These are phyloP conservation scores for Vicugna pacos DNA, from an alignment of 2,113 vertebrate species.

Conservation along the genomic window DNA sequence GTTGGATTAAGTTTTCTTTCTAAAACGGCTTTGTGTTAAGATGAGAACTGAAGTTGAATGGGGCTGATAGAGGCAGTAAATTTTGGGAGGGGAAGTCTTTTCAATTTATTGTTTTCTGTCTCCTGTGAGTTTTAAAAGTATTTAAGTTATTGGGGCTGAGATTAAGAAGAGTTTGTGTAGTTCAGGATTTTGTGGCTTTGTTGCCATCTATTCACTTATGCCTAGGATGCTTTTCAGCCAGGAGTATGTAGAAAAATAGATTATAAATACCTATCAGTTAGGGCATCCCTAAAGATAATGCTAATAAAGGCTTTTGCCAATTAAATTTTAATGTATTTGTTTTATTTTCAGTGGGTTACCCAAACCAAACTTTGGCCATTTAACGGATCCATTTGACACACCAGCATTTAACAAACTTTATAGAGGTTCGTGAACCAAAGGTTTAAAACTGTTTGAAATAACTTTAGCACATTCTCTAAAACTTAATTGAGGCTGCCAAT, in stretches of 20 bases:
- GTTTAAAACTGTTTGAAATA: conserved; percentile 80
- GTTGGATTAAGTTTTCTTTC: conserved; percentile 45
- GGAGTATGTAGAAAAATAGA: conserved; percentile 6
- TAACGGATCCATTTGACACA: conserved; percentile 95
- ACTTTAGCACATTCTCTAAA: conserved; percentile 64
- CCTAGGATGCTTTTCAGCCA: conserved; percentile 23
- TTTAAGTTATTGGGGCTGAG: not conserved
- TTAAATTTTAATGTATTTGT: conserved; percentile 77
- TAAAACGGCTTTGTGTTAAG: conserved; percentile 26
- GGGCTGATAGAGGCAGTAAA: conserved; percentile 18
- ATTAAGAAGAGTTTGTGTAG: not conserved
- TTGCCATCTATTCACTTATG: conserved; percentile 24
- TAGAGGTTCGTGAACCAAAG: conserved; percentile 90
- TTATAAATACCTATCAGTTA: conserved; percentile 32
- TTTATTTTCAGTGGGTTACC: conserved; percentile 90
- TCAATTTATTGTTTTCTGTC: conserved; percentile 41
- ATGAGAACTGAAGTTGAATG: conserved; percentile 23
- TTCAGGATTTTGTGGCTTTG: conserved; percentile 41
- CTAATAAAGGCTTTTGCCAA: conserved; percentile 68
- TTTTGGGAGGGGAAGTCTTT: not conserved
- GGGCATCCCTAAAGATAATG: conserved; percentile 54
- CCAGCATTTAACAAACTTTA: conserved; percentile 96
- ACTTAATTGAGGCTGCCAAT: conserved; percentile 65
- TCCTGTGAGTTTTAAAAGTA: conserved; percentile 29
- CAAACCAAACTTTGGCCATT: conserved; percentile 91